phyloP scores from a whole-genome alignment of 2,113 vertebrate species.

The Apus apus region DNA sequence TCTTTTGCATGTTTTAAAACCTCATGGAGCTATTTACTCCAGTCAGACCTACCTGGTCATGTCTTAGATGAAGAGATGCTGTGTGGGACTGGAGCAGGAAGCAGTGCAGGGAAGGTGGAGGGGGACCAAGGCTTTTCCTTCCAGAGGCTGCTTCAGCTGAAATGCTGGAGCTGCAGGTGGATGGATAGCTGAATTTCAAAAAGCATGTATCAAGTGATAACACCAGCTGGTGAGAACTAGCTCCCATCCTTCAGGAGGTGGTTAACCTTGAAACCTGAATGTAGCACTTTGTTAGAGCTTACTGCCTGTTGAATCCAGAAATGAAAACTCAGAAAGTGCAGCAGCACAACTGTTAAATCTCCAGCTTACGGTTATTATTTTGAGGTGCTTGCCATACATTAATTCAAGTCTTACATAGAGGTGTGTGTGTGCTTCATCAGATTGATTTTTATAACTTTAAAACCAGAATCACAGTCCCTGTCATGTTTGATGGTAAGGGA shows the following conservation, averaged over 20 bases:
- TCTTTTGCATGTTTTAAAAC: neutral
- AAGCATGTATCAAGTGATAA: neutral
- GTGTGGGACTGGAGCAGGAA: neutral
- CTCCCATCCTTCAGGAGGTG: neutral
- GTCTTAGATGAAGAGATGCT: neutral
- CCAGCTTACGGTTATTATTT: neutral
- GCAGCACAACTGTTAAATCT: neutral
- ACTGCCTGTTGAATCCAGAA: neutral
- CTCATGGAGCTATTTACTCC: neutral
- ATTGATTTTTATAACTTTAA: neutral
- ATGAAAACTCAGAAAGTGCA: neutral
- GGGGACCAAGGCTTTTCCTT: neutral
- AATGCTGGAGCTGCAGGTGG: neutral
- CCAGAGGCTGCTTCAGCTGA: neutral
- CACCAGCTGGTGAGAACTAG: fast-evolving
- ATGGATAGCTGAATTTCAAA: neutral
- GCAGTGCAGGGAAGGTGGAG: neutral
- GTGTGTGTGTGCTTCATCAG: neutral
- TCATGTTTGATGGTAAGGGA: neutral
- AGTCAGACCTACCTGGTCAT: neutral
- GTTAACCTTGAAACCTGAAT: neutral
- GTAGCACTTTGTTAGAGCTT: neutral
- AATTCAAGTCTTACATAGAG: neutral
- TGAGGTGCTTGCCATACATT: neutral
- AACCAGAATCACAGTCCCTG: neutral